A percentile compares a stretch with the other conserved stretches of the same genome.
Evolutionary conservation across 2,888 invertebrate species (phyloP).

Genomic region (Tineola bisselliella): DNA sequence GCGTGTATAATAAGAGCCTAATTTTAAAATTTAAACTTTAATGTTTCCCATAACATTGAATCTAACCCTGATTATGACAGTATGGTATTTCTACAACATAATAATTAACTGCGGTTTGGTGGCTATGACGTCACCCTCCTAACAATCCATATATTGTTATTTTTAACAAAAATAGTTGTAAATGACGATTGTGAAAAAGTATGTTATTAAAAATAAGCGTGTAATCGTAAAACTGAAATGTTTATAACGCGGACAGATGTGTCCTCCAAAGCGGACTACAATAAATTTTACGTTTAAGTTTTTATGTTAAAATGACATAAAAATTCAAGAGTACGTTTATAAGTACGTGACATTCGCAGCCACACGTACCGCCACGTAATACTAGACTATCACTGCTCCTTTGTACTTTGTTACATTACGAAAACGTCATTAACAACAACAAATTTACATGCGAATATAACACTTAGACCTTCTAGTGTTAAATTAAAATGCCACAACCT

Average conservation of each 20-base stretch:
- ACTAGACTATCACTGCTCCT: constrained; percentile 41
- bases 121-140: background rate
- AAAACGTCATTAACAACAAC: constrained; percentile 11
- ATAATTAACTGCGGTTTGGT: background rate
- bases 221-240: background rate
- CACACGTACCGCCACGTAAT: constrained; percentile 46
- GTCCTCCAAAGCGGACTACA: background rate
- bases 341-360: constrained; percentile 42
- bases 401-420: constrained; percentile 25
- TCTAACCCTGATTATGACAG: background rate
- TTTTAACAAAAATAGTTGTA: background rate
- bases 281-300: background rate
- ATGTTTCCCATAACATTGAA: constrained; percentile 5
- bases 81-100: background rate
- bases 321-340: constrained; percentile 32
- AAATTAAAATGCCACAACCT: background rate
- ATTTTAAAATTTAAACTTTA: background rate
- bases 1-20: background rate
- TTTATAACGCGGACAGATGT: background rate
- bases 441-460: constrained; percentile 1
- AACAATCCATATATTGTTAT: background rate
- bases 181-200: no score
- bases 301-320: constrained; percentile 18
- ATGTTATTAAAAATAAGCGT: no score
- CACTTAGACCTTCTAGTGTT: background rate